Conservation (phyloP, 2,797 vertebrate genomes). For the Xyrichtys novacula region DNA sequence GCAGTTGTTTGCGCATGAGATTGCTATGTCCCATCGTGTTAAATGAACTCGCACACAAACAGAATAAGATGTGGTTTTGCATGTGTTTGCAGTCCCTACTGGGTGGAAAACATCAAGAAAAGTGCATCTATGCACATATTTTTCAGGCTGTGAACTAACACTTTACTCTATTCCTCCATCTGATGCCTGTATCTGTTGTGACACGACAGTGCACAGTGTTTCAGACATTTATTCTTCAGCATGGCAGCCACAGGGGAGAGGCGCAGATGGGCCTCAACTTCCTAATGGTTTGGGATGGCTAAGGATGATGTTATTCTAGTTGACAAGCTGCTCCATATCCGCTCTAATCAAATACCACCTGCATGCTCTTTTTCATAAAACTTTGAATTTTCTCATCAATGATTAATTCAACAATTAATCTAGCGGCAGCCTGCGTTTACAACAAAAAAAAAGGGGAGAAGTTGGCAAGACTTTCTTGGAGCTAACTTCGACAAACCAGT, state of each 20-base stretch:
- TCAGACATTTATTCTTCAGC: constrained; percentile 72
- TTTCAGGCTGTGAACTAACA: constrained; percentile 7
- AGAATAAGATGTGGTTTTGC: background rate
- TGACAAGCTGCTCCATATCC: constrained; percentile 70
- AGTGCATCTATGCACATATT: background rate
- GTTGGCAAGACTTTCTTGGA: constrained; percentile 32
- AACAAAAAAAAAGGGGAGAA: constrained; percentile 12
- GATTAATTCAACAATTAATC: constrained; percentile 58
- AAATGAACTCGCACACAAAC: background rate
- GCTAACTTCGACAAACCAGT: constrained; percentile 45
- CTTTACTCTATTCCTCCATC: constrained; percentile 33
- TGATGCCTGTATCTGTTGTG: constrained; percentile 39
- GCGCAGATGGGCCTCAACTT: constrained; percentile 65
- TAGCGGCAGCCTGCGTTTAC: constrained; percentile 36
- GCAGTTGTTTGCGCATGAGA: background rate
- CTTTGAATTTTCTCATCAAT: constrained; percentile 32
- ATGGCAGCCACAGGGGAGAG: constrained; percentile 61
- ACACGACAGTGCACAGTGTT: constrained; percentile 45
- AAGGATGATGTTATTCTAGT: constrained; percentile 68
- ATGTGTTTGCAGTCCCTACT: background rate
- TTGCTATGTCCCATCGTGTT: constrained; percentile 5
- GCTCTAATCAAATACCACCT: constrained; percentile 50
- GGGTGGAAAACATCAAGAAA: background rate
- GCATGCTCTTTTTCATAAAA: constrained; percentile 44
- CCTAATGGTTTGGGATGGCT: constrained; percentile 63